Conservation (phyloP, 2,888 invertebrate species). For the Apotomis turbidana region DNA sequence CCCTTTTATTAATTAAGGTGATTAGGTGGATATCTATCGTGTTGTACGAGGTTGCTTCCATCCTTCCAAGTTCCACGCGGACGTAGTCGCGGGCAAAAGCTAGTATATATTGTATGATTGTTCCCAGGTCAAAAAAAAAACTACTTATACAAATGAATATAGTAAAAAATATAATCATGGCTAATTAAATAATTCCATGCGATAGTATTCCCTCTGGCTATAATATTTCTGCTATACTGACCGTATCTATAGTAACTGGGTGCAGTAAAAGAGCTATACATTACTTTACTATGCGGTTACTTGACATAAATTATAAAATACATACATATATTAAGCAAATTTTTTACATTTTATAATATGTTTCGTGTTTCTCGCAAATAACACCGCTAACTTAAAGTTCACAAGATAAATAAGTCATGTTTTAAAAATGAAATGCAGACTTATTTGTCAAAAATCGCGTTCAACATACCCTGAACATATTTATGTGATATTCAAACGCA, state of each 20-base stretch:
- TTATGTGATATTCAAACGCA: slow-evolving; percentile 33
- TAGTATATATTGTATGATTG: no score
- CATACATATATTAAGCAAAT: neutral
- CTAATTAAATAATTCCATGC: no score
- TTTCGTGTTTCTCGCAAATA: slow-evolving; percentile 29
- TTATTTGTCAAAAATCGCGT: slow-evolving; percentile 36
- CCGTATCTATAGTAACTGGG: neutral
- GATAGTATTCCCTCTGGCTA: no score
- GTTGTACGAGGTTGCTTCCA: no score
- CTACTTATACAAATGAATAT: no score
- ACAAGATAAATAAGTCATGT: slow-evolving; percentile 19
- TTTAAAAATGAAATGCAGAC: slow-evolving; percentile 26
- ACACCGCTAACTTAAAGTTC: slow-evolving; percentile 14
- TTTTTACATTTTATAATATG: slow-evolving; percentile 7
- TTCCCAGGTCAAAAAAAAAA: no score
- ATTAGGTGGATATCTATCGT: no score
- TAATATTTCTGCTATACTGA: no score
- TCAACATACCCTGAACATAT: slow-evolving; percentile 15
- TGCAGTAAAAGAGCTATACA: neutral
- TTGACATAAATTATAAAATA: neutral
- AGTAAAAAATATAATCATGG: no score
- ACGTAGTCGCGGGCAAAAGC: no score
- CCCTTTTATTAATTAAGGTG: no score
- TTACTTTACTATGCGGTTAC: neutral
- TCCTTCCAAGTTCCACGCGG: no score